phyloP scores from a whole-genome alignment of 2,113 vertebrate genomes.

The Gobiocypris rarus region DNA sequence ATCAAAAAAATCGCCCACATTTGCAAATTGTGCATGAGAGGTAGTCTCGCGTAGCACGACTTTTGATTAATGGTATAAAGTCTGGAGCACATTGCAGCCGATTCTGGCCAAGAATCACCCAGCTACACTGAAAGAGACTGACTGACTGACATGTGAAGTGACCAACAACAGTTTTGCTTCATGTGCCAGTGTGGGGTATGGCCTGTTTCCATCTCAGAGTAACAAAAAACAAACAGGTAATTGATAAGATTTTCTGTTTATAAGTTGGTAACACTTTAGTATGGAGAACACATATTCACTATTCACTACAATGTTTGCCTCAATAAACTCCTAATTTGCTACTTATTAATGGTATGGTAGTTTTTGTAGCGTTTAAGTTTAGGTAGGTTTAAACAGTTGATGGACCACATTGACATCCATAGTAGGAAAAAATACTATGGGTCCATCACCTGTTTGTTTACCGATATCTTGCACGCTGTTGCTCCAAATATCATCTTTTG shows the following conservation, averaged over 20 bases:
- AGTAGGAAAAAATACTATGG: too few species aligned
- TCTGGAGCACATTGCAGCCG: not conserved
- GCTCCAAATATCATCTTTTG: too few species aligned
- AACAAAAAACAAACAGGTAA: not conserved
- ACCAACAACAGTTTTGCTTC: not conserved
- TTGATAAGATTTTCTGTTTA: not conserved
- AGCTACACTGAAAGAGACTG: not conserved
- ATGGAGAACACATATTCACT: too few species aligned
- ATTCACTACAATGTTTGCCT: too few species aligned
- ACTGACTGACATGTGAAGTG: not conserved
- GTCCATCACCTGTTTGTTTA: too few species aligned
- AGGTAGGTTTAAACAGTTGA: too few species aligned
- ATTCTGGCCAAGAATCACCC: not conserved
- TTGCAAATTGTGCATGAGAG: conserved; percentile 80
- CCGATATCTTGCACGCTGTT: too few species aligned
- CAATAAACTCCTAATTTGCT: too few species aligned
- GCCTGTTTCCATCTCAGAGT: not conserved
- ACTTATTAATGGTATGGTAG: too few species aligned
- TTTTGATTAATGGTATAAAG: not conserved
- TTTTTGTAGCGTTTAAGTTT: too few species aligned
- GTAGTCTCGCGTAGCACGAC: conserved; percentile 47
- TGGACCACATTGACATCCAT: too few species aligned
- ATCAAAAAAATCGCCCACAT: conserved; percentile 73
- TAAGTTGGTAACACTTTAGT: not conserved
- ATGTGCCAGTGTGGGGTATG: too few species aligned